Evolutionary conservation across 1,140 invertebrate genomes (phyloP), one percentile per base, ranked within the genome.

Genomic region (Homalodisca vitripennis): DNA sequence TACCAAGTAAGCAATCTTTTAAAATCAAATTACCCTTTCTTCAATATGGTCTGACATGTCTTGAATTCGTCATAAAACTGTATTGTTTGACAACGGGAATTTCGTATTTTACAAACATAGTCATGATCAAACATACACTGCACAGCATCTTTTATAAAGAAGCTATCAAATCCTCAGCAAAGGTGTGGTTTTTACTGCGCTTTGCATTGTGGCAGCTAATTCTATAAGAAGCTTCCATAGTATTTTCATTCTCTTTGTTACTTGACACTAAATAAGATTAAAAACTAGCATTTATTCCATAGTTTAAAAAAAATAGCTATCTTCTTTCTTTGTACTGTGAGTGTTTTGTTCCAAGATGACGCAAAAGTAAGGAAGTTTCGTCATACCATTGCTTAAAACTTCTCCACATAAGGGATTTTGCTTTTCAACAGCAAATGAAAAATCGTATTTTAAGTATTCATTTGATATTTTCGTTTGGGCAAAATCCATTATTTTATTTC

Each of bases 381-480:
- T 67, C 24, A 30, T 66, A 20, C 31, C 62, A 51, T 70, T 67
- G 3, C 24, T 34, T 32, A 70, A 60, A 14, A 70, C 41, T 70
- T 66, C 31, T 20, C 62, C 62, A 66, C 68, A 70, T 20, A 31
- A 2, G 3, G 68, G 68, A 32, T 70, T 70, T 70, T 53, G 67
- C 34, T 24, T 31, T 62, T 68, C 68, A 14, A 29, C 57, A 2
- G 47, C 53, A 30, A 31, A 70, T 47, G 62, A 66, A 70, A 70
- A 70, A 12, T 60, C 41, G 41, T 67, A 70, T 53, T 67, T 67
- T 29, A 70, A 30, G 27, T 70, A 67, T 24, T 67, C n/a, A n/a
- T n/a, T n/a, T n/a, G n/a, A n/a, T n/a, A n/a, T n/a, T n/a, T n/a
- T n/a, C n/a, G n/a, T n/a, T n/a, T n/a, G n/a, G n/a, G n/a, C n/a